Evolutionary conservation across 2,113 vertebrate species (phyloP), one percentile per base, ranked within the genome.

Genomic region (Andinoacara biseriatus): DNA sequence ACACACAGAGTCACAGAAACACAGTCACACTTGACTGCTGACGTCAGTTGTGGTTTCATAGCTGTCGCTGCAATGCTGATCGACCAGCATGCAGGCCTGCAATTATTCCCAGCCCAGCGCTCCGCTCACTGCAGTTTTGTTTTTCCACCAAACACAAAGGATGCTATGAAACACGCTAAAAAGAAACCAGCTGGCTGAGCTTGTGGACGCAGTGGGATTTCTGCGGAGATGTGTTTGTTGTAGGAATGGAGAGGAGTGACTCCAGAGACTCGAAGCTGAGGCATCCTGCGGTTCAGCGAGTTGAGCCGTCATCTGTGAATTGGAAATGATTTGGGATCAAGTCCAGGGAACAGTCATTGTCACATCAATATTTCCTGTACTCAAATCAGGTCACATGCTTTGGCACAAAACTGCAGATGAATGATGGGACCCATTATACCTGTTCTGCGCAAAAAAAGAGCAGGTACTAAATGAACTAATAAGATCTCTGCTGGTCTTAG

Each of bases 11-110:
- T 80, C 81, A 80, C 82, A 87, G 61, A 89, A 62, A 82, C 84
- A 61, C 79, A 84, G 82, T 92, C 81, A 78, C 81, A 72, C 83
- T 81, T 56, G 81, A 80, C 46, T 88, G 80, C 85, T 95, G 91
- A 94, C 90, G 93, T 94, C 89, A 93, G 82, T 83, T 76, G 91
- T 82, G 90, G 91, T 90, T 92, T 92, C 82, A 84, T 86, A 86
- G 82, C 76, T 67, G 87, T 84, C 46, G 58, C 74, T 72, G 83
- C 80, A 35, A 81, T 80, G 84, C 74, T 14, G 40, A 92, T 91
- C 77, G 89, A 91, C 80, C 74, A 56, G 86, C 74, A 65, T 20
- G 74, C 61, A 78, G 84, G 67, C 87, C 85, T 87, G 80, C 77
- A 91, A 90, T 94, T 92, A 93, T 62, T 81, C 90, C 58, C 61